phyloP scores from a whole-genome alignment of 2,113 vertebrate genomes.

The Thymallus thymallus region DNA sequence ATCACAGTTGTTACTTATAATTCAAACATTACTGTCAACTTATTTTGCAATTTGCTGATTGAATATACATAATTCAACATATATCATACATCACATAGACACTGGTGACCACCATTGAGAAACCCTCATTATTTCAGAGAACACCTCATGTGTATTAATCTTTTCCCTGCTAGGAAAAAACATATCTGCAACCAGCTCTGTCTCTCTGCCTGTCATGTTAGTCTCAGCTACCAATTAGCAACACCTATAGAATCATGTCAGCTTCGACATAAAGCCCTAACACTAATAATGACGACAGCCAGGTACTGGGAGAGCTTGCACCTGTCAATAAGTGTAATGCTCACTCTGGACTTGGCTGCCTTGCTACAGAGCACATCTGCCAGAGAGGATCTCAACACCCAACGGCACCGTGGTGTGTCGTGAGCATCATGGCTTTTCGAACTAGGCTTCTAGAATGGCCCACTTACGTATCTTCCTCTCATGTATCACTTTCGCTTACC shows the following conservation, averaged over 20 bases:
- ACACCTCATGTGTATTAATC: too few relatives aligned
- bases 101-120: slow-evolving; percentile 16
- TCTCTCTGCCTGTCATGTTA: slow-evolving; percentile 47
- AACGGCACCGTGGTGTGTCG: slow-evolving; percentile 33
- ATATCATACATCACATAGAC: neutral
- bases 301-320: slow-evolving; percentile 26
- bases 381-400: slow-evolving; percentile 42
- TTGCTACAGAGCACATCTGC: slow-evolving; percentile 48
- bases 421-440: slow-evolving; percentile 13
- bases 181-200: slow-evolving; percentile 21
- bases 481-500: slow-evolving; percentile 12
- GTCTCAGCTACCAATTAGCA: slow-evolving; percentile 59
- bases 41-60: too few relatives aligned
- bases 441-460: slow-evolving; percentile 22
- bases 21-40: too few relatives aligned
- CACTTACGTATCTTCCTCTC: slow-evolving; percentile 53
- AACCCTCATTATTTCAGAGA: slow-evolving; percentile 4
- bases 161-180: neutral
- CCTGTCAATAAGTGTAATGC: slow-evolving; percentile 53
- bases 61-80: too few relatives aligned
- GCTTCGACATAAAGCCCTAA: slow-evolving; percentile 32
- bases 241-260: slow-evolving; percentile 43
- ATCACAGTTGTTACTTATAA: too few relatives aligned
- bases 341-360: slow-evolving; percentile 39
- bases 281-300: slow-evolving; percentile 47